Percentiles rank a stretch among this genome's conserved stretches.
Conservation (phyloP, 2,888 invertebrate genomes). For the Volucella bombylans region DNA sequence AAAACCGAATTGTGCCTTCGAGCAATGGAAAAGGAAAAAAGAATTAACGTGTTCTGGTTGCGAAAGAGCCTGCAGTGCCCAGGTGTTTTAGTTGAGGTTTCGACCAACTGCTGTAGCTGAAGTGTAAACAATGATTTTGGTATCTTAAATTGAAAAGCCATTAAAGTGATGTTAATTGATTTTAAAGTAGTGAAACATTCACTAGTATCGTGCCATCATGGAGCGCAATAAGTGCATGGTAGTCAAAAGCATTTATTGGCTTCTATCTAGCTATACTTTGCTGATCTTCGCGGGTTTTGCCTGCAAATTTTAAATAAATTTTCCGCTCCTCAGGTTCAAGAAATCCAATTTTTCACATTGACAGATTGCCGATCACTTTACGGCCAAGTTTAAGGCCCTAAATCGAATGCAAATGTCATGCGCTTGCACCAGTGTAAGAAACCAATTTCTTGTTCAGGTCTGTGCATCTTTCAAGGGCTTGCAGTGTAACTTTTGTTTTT, state of each 20-base stretch:
- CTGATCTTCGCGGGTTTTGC: too few species aligned
- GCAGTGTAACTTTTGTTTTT: neutral
- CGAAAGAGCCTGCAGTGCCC: neutral
- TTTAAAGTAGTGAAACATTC: too few species aligned
- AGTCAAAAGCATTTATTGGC: too few species aligned
- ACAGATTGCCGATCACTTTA: slow-evolving; percentile 26
- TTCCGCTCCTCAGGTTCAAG: too few species aligned
- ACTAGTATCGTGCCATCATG: too few species aligned
- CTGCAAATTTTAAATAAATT: too few species aligned
- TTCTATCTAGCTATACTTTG: too few species aligned
- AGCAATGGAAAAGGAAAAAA: slow-evolving; percentile 12
- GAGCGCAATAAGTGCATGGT: too few species aligned
- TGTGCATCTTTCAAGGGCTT: neutral
- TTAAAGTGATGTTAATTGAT: too few species aligned
- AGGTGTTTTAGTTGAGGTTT: neutral
- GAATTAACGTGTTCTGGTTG: neutral
- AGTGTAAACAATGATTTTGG: too few species aligned
- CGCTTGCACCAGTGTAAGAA: neutral
- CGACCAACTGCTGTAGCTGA: too few species aligned
- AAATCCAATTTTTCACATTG: slow-evolving; percentile 4
- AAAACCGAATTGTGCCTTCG: slow-evolving; percentile 22
- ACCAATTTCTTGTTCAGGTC: neutral
- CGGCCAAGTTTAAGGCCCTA: slow-evolving; percentile 35
- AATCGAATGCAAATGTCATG: slow-evolving; percentile 33
- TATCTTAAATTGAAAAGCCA: too few species aligned